Evolutionary conservation across 2,113 vertebrate species (phyloP).

Genomic region (Caretta caretta): DNA sequence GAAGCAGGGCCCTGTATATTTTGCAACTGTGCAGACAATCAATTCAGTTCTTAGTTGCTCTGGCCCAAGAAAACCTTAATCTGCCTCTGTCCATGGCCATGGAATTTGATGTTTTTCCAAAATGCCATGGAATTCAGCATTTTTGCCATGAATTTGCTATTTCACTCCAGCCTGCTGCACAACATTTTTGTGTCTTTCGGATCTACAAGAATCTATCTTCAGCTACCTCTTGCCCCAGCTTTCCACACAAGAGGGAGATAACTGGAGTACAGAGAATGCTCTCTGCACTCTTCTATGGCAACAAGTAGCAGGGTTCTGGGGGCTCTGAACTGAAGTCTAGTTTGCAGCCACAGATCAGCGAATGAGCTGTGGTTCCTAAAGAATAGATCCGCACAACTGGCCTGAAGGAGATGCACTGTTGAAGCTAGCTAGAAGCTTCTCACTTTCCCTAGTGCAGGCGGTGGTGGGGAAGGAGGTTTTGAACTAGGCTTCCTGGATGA

Average conservation of each 20-base stretch:
- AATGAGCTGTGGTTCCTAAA: not conserved
- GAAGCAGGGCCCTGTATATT: not conserved
- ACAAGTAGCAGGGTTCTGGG: not conserved
- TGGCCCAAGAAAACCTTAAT: too few relatives aligned
- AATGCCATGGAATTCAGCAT: not conserved
- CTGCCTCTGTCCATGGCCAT: not conserved
- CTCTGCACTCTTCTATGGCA: not conserved
- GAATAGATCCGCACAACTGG: not conserved
- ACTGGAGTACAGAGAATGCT: not conserved
- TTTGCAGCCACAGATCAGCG: not conserved
- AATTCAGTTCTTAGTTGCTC: not conserved
- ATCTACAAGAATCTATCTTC: not conserved
- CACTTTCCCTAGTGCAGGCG: not conserved
- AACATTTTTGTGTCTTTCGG: not conserved
- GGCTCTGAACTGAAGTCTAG: not conserved
- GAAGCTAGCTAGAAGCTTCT: not conserved
- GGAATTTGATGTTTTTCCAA: not conserved
- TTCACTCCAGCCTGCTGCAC: not conserved
- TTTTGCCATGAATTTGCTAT: not conserved
- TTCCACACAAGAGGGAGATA: not conserved
- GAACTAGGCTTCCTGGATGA: not conserved
- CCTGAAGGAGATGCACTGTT: not conserved
- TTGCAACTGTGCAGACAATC: not conserved
- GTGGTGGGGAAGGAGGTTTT: not conserved
- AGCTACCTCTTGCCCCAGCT: not conserved